Percentiles rank a stretch among this genome's conserved stretches.
Conservation (phyloP, 1,140 invertebrate species). For the Coboldia fuscipes region DNA sequence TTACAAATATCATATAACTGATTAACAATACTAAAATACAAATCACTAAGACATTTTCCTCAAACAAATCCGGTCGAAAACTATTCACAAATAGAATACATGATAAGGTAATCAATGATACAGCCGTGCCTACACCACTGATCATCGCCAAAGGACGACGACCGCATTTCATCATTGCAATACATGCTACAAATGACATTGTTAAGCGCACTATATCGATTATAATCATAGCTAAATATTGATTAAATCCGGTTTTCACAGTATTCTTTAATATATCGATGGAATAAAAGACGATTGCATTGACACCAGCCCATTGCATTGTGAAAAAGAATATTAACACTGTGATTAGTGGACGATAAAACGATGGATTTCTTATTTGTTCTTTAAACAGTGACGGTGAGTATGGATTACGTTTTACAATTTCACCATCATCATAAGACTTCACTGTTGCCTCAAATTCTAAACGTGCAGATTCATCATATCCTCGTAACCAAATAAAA, state of each 20-base stretch:
- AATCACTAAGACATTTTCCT: slow-evolving; percentile 20
- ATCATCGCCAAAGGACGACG: slow-evolving; percentile 30
- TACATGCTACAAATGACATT: slow-evolving; percentile 30
- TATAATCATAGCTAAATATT: slow-evolving; percentile 35
- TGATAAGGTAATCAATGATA: slow-evolving; percentile 26
- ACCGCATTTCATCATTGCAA: slow-evolving; percentile 31
- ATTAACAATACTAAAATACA: slow-evolving; percentile 27
- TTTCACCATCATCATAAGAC: slow-evolving; percentile 2
- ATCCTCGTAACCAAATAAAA: slow-evolving; percentile 28
- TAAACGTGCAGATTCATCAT: slow-evolving; percentile 21
- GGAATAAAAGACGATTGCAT: slow-evolving; percentile 51
- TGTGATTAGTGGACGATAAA: slow-evolving; percentile 32
- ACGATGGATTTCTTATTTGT: slow-evolving; percentile 22
- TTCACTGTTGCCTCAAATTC: slow-evolving; percentile 25
- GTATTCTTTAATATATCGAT: slow-evolving; percentile 34
- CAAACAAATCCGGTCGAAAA: too few relatives aligned
- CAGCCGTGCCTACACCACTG: slow-evolving; percentile 29
- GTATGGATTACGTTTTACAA: slow-evolving; percentile 2
- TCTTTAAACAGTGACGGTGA: slow-evolving; percentile 11
- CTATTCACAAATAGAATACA: slow-evolving; percentile 21
- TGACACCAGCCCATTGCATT: slow-evolving; percentile 37
- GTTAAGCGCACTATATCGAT: slow-evolving; percentile 43
- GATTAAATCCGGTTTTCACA: slow-evolving; percentile 26
- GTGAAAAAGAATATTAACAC: slow-evolving; percentile 34
- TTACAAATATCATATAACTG: slow-evolving; percentile 29